Evolutionary conservation across 1,140 invertebrate genomes (phyloP).

Genomic region (Diabrotica undecimpunctata): DNA sequence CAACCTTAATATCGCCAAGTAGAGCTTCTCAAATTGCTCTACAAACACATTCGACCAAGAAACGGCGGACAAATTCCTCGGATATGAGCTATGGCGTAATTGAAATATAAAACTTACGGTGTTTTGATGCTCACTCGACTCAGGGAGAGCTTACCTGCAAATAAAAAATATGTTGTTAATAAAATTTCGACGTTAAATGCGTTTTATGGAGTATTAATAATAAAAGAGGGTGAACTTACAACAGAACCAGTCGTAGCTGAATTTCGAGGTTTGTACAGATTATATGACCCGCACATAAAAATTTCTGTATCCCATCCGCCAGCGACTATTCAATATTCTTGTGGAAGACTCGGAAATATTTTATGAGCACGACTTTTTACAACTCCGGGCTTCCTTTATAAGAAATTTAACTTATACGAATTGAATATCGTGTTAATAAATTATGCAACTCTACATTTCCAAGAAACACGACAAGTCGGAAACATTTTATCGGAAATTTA

Average conservation of each 20-base stretch:
- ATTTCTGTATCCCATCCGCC: background rate
- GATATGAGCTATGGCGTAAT: slow-evolving; percentile 17
- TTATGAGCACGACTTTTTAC: background rate
- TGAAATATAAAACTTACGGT: slow-evolving; percentile 24
- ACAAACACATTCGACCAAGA: slow-evolving; percentile 18
- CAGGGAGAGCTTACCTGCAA: slow-evolving; percentile 14
- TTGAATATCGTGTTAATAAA: background rate
- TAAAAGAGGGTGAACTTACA: slow-evolving; percentile 13
- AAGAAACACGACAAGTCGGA: background rate
- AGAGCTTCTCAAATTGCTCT: slow-evolving; percentile 20
- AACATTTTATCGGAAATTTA: too few species aligned
- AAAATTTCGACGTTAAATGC: slow-evolving; percentile 13
- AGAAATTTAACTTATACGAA: background rate
- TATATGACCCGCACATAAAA: slow-evolving; percentile 6
- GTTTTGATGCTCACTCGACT: slow-evolving; percentile 13
- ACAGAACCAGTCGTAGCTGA: background rate
- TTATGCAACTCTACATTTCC: background rate
- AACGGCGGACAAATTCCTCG: slow-evolving; percentile 13
- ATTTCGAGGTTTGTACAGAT: slow-evolving; percentile 8
- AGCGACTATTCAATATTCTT: background rate
- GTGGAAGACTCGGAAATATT: background rate
- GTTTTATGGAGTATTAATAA: slow-evolving; percentile 16
- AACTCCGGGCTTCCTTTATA: background rate
- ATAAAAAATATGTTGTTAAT: slow-evolving; percentile 18
- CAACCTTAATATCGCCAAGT: slow-evolving; percentile 19